phyloP scores from a whole-genome alignment of 2,888 invertebrate species.

The Agrotis clavis region DNA sequence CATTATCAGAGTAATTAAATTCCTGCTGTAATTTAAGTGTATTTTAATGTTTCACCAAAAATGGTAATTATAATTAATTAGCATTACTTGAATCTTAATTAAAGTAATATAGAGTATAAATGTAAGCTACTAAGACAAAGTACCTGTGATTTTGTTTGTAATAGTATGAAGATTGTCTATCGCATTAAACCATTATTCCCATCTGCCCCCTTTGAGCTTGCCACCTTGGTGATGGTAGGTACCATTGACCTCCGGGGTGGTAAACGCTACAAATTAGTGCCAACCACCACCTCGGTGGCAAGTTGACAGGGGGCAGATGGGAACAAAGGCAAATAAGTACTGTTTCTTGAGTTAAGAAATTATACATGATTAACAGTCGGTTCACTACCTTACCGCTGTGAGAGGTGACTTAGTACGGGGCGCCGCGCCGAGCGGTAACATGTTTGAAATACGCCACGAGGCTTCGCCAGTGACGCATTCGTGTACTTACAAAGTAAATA shows the following conservation, averaged over 20 bases:
- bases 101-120: constrained; percentile 18
- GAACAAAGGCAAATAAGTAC: not conserved
- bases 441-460: no score
- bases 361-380: not conserved
- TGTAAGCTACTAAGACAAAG: constrained; percentile 47
- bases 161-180: constrained; percentile 2
- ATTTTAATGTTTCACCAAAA: constrained; percentile 8
- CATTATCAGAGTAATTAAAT: not conserved
- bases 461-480: no score
- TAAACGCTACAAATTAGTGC: no score
- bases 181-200: not conserved
- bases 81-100: constrained; percentile 35
- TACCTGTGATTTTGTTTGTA: constrained; percentile 56
- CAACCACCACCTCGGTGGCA: no score
- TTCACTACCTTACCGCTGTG: no score
- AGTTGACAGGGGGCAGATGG: no score
- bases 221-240: no score
- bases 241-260: no score
- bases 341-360: not conserved
- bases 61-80: constrained; percentile 8
- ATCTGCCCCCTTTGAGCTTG: no score
- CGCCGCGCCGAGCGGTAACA: no score
- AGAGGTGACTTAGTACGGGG: no score
- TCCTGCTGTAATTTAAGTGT: not conserved
- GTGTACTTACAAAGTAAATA: no score